Conservation (phyloP, 2,113 vertebrate species). For the Poeciliopsis prolifica region DNA sequence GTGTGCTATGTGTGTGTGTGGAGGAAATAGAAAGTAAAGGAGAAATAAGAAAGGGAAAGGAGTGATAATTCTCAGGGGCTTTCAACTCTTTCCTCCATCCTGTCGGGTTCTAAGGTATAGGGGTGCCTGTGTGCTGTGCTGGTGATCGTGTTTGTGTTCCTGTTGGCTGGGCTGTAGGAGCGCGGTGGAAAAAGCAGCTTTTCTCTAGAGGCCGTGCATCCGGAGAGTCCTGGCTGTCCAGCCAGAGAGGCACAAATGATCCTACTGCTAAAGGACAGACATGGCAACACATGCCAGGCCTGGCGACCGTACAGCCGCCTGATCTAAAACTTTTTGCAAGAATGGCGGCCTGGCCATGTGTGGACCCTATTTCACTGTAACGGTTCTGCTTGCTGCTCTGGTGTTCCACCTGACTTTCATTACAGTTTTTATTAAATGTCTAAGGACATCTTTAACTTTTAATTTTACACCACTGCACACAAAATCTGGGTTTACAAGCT, state of each 20-base stretch:
- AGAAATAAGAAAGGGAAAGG: conserved; percentile 36
- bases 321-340: conserved; percentile 57
- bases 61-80: conserved; percentile 68
- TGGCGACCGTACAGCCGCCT: conserved; percentile 62
- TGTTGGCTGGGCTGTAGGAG: conserved; percentile 55
- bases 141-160: conserved; percentile 40
- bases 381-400: conserved; percentile 42
- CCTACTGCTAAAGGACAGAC: conserved; percentile 53
- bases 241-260: conserved; percentile 62
- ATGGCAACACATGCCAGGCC: conserved; percentile 61
- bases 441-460: conserved; percentile 25
- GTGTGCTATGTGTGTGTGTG: conserved; percentile 18
- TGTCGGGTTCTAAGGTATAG: conserved; percentile 65
- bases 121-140: conserved; percentile 53
- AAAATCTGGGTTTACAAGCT: conserved; percentile 20
- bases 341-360: conserved; percentile 50
- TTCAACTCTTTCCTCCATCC: conserved; percentile 60
- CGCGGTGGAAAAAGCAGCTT: conserved; percentile 59
- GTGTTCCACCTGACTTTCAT: conserved; percentile 40
- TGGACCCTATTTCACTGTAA: conserved; percentile 37
- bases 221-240: conserved; percentile 66
- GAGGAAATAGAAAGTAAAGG: conserved; percentile 21
- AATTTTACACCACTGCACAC: conserved; percentile 7
- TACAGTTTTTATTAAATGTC: conserved; percentile 4
- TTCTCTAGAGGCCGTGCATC: conserved; percentile 70